Evolutionary conservation across 2,797 vertebrate species (phyloP), one percentile per base, ranked within the genome.

Genomic region (Martes flavigula): DNA sequence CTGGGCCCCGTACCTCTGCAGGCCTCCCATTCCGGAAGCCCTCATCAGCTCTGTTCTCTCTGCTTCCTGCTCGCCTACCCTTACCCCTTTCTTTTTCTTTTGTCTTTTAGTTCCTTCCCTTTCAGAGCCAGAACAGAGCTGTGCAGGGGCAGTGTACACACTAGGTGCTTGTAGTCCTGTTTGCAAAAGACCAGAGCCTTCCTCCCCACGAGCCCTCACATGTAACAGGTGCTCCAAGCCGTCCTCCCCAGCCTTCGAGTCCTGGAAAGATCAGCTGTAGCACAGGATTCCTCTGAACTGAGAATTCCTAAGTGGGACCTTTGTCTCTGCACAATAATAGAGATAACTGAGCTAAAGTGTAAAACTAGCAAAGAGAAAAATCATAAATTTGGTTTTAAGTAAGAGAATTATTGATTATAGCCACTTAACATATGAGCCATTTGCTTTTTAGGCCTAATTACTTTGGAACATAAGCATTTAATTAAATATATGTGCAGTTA

Each of bases 391-490:
- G 60, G 68, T 43, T 92, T 96, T 48, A 94, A 56, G 38, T 90
- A 83, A 89, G 60, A 92, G 54, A 79, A 58, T 70, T 93, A 20
- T 75, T 92, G 90, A 79, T 83, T 66, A 1, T 48, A 94, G 77
- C 38, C 40, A 81, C 9, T 90, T 94, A 87, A 87, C 23, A 62
- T 2, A 7, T 54, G 60, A 94, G 32, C 46, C 60, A 14, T 64
- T 77, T 97, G 46, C 58, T 90, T 87, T 92, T 95, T 46, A 94
- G 56, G 25, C 54, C 60, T 95, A 93, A 51, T 87, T 93, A 66
- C 38, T 43, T 93, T 83, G 54, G 68, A 79, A 73, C 32, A 23
- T 88, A 94, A 90, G 38, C 64, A 68, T 86, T 25, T 88, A 94
- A 85, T 87, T 96, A 96, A 97, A 43, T 62, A 75, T 43, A 48